phyloP scores from a whole-genome alignment of 2,797 vertebrate species.

The Serranus cabrilla region DNA sequence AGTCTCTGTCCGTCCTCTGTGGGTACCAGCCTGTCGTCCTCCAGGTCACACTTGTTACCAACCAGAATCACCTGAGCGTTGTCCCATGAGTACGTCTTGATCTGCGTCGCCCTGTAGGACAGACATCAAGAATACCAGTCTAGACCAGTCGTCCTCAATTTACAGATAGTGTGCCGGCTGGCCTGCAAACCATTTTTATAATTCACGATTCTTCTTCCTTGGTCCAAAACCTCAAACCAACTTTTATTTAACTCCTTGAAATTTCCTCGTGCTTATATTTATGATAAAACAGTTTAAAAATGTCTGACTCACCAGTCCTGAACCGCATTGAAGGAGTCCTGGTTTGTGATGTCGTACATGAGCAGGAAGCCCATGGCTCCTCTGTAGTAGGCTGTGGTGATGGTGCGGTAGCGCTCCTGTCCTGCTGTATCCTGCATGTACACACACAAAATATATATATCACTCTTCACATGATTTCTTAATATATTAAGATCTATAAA shows the following conservation, averaged over 20 bases:
- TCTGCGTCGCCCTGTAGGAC: constrained; percentile 91
- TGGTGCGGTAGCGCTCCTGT: constrained; percentile 94
- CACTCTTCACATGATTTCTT: neutral
- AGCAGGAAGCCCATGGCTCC: constrained; percentile 96
- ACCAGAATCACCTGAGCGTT: constrained; percentile 95
- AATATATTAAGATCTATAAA: neutral
- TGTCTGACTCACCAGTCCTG: constrained; percentile 91
- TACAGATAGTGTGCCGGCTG: too few species aligned
- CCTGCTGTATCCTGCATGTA: constrained; percentile 91
- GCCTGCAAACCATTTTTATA: too few species aligned
- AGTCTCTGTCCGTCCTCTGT: constrained; percentile 90
- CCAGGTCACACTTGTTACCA: constrained; percentile 94
- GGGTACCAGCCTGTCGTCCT: constrained; percentile 90
- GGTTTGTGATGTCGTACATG: constrained; percentile 93
- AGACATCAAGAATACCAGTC: neutral
- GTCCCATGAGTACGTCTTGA: constrained; percentile 96
- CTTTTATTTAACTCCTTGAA: too few species aligned
- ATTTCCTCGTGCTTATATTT: too few species aligned
- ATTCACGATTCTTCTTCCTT: too few species aligned
- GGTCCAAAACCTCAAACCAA: too few species aligned
- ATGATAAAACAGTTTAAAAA: too few species aligned
- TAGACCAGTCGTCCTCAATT: too few species aligned
- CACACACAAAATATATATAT: constrained; percentile 27
- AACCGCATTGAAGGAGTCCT: constrained; percentile 91
- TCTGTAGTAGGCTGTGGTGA: constrained; percentile 95